Base-by-base conservation (phyloP, 2,888 invertebrate genomes). In the Byasa hedistus region DNA sequence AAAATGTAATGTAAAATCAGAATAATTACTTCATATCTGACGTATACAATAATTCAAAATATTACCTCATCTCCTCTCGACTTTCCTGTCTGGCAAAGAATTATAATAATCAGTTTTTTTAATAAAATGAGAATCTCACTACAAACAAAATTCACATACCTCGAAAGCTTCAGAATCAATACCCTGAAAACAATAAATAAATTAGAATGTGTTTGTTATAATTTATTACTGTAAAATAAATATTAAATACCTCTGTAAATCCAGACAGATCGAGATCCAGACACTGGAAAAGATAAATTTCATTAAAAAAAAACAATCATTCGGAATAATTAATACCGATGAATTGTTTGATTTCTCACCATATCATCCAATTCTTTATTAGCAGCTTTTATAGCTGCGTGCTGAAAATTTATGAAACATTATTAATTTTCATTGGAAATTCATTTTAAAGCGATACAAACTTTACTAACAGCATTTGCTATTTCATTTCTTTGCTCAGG, bases 401-500 rank as follows among this genome's bases (percentile, higher is more conserved):
- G 90, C 91, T 91, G 80, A 72, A 39, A 85, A 87, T 63, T 70
- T 60, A 72, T 51, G 22, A 22, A 22, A 23, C 5, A n/a, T 44
- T 17, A 7, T n/a, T 19, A 48, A 15, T 39, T 15, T 39, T 48
- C 5, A n/a, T n/a, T 48, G n/a, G n/a, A 48, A 22, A 15, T 36
- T 57, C 55, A 32, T 21, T 52, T 54, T 22, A 39, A 57, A 57
- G 19, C 1, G n/a, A 48, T 48, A 57, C 1, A 21, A n/a, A 36
- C 8, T 48, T n/a, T 65, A 81, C 88, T 80, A 75, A 91, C 91
- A 63, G 90, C 90, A 70, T 79, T 81, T 21, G 84, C 86, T 52
- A 91, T 91, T 71, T 91, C 91, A 68, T 80, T 80, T 74, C 89
- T 91, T 72, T 92, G 92, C 0, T 83, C 88, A 65, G 80, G 80